A percentile compares a stretch with the other conserved stretches of the same genome.
These are phyloP conservation scores for Drosophila micromelanica DNA, from an alignment of 1,140 invertebrate genomes.

Conservation along the genomic window DNA sequence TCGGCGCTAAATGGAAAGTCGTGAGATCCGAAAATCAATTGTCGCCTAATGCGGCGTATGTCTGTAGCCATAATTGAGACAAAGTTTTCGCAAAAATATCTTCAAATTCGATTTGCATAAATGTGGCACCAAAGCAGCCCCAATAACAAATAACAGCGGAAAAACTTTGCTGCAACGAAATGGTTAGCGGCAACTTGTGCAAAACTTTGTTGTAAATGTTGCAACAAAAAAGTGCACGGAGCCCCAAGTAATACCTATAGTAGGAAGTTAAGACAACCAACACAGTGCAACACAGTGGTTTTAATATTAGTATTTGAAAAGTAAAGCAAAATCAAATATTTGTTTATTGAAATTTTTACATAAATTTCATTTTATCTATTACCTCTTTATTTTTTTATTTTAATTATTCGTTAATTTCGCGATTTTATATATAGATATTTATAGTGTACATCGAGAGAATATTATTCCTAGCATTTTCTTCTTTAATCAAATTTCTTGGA, in stretches of 20 bases:
- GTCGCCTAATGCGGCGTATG: conserved; percentile 21
- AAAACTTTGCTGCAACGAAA: conserved; percentile 12
- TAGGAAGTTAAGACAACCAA: neutral
- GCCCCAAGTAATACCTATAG: conserved; percentile 15
- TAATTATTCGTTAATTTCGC: no score
- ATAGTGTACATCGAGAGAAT: no score
- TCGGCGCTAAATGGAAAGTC: conserved; percentile 17
- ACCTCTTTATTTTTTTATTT: no score
- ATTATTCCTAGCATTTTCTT: no score
- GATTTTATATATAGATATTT: no score
- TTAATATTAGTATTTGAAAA: neutral
- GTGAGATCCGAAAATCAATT: neutral
- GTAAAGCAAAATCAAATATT: neutral
- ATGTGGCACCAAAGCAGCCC: neutral
- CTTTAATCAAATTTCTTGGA: no score
- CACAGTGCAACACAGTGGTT: conserved; percentile 16
- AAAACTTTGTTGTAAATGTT: conserved; percentile 33
- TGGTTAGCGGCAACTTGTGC: conserved; percentile 17
- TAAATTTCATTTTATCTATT: no score
- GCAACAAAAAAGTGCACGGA: conserved; percentile 20
- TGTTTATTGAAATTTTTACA: no score
- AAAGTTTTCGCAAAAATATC: conserved; percentile 14
- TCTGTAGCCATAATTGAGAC: conserved; percentile 26
- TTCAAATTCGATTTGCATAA: conserved; percentile 40
- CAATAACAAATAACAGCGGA: conserved; percentile 12